These are phyloP conservation scores for Reticulitermes lucifugus DNA, from an alignment of 2,888 invertebrate genomes.

Conservation along the genomic window DNA sequence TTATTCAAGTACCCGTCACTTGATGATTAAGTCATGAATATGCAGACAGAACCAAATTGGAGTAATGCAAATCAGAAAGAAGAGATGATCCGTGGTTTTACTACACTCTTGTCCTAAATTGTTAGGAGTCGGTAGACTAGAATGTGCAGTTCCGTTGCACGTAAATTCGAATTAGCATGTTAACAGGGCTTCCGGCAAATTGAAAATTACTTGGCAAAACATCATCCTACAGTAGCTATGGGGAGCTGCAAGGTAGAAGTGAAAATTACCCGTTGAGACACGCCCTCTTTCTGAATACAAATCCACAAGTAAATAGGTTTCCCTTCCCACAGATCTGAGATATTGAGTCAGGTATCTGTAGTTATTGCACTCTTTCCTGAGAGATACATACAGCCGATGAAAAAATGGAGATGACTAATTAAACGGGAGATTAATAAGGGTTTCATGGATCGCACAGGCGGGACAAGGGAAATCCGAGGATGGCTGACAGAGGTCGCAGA, in stretches of 20 bases:
- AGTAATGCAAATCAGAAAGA: background rate
- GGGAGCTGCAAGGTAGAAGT: background rate
- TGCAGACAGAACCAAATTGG: background rate
- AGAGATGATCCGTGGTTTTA: background rate
- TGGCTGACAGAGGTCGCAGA: too few relatives aligned
- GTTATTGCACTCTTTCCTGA: too few relatives aligned
- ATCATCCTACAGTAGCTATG: background rate
- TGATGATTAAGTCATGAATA: too few relatives aligned
- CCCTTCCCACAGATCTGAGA: background rate
- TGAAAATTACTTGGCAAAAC: conserved; percentile 41
- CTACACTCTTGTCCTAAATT: background rate
- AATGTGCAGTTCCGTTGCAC: conserved; percentile 34
- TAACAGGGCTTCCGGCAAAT: conserved; percentile 37
- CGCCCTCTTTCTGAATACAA: background rate
- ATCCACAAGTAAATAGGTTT: background rate
- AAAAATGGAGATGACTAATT: too few relatives aligned
- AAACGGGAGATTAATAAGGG: too few relatives aligned
- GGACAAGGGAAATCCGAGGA: too few relatives aligned
- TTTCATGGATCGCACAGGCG: too few relatives aligned
- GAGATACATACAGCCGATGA: too few relatives aligned
- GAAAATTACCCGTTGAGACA: background rate
- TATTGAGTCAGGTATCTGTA: too few relatives aligned
- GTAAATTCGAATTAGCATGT: conserved; percentile 44
- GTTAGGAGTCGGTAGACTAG: background rate
- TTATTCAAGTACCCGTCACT: too few relatives aligned